These are phyloP conservation scores for Notothenia coriiceps DNA, from an alignment of 2,113 vertebrate genomes.

Conservation along the genomic window DNA sequence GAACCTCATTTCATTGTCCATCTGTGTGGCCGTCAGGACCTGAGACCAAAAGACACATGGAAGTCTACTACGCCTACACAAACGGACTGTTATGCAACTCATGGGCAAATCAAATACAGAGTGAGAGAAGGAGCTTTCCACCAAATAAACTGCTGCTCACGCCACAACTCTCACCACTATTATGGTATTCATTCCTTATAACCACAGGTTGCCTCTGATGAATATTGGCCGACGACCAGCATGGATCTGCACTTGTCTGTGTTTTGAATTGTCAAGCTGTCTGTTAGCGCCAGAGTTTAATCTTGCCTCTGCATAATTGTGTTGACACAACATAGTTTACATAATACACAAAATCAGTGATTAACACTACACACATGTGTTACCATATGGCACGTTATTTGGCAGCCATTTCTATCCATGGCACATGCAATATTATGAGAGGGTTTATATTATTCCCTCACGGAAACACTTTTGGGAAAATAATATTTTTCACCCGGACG, in stretches of 20 bases:
- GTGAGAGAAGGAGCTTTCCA: slow-evolving; percentile 42
- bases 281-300: slow-evolving; percentile 19
- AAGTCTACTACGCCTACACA: slow-evolving; percentile 33
- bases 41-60: slow-evolving; percentile 55
- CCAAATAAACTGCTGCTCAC: slow-evolving; percentile 22
- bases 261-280: slow-evolving; percentile 38
- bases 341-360: slow-evolving; percentile 34
- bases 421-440: slow-evolving; percentile 9
- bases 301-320: slow-evolving; percentile 34
- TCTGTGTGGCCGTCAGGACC: slow-evolving; percentile 45
- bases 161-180: slow-evolving; percentile 44
- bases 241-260: slow-evolving; percentile 24
- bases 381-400: slow-evolving; percentile 9
- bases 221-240: slow-evolving; percentile 31
- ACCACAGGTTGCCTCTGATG: slow-evolving; percentile 37
- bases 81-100: slow-evolving; percentile 69
- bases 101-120: slow-evolving; percentile 39
- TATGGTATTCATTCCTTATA: slow-evolving; percentile 48
- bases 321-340: slow-evolving; percentile 34
- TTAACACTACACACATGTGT: not conserved
- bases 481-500: not conserved
- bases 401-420: slow-evolving; percentile 13
- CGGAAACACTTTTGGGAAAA: slow-evolving; percentile 16
- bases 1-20: slow-evolving; percentile 43
- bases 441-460: slow-evolving; percentile 1